These are phyloP conservation scores for Gymnocheta viridis DNA, from an alignment of 2,888 invertebrate genomes.

Conservation along the genomic window DNA sequence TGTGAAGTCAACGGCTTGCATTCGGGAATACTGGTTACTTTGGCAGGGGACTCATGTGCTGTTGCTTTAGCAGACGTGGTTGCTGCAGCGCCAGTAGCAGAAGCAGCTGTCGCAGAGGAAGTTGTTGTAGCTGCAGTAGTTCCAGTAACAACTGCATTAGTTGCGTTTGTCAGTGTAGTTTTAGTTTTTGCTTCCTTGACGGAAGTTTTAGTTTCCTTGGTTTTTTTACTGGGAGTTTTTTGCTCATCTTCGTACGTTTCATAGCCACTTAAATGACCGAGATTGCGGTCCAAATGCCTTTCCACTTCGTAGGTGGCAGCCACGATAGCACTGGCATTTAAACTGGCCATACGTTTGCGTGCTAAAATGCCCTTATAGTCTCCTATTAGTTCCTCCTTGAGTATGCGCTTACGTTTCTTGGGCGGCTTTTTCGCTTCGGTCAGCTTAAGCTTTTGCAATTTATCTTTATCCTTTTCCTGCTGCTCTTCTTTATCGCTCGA, in stretches of 20 bases:
- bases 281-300: constrained; percentile 80
- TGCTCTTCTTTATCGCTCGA: constrained; percentile 68
- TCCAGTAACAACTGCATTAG: constrained; percentile 33
- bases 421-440: constrained; percentile 77
- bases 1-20: constrained; percentile 32
- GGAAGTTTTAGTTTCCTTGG: constrained; percentile 63
- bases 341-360: constrained; percentile 94
- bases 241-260: constrained; percentile 80
- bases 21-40: constrained; percentile 68
- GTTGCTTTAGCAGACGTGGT: constrained; percentile 43
- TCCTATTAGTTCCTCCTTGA: constrained; percentile 83
- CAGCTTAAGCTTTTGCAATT: constrained; percentile 67
- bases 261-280: constrained; percentile 80
- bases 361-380: constrained; percentile 94
- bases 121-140: not conserved
- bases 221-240: constrained; percentile 74
- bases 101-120: constrained; percentile 19
- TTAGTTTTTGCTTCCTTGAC: constrained; percentile 54
- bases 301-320: constrained; percentile 92
- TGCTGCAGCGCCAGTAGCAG: constrained; percentile 7
- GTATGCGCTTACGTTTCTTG: constrained; percentile 81
- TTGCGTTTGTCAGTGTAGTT: constrained; percentile 5
- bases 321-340: constrained; percentile 94
- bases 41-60: constrained; percentile 46
- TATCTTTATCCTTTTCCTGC: constrained; percentile 68